Evolutionary conservation across 1,140 invertebrate genomes (phyloP).

Genomic region (Chlorops oryzae): DNA sequence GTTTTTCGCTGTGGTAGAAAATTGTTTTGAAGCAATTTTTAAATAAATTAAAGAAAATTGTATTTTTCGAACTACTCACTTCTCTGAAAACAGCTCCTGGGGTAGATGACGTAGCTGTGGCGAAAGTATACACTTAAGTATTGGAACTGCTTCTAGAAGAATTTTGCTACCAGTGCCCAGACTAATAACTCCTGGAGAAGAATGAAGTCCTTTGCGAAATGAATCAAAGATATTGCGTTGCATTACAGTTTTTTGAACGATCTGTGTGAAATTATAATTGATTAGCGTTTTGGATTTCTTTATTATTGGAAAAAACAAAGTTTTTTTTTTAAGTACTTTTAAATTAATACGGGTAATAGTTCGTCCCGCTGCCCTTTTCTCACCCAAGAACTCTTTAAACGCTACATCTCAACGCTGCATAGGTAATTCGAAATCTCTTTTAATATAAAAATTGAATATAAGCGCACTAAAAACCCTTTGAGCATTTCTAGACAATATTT

Average conservation of each 20-base stretch:
- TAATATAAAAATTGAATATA: no score
- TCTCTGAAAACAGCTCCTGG: constrained; percentile 43
- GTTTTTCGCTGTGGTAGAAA: constrained; percentile 59
- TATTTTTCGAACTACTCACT: constrained; percentile 14
- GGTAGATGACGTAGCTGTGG: constrained; percentile 73
- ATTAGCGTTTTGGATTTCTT: no score
- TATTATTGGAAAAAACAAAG: no score
- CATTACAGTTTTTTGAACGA: constrained; percentile 52
- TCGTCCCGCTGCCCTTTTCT: no score
- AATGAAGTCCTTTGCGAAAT: constrained; percentile 60
- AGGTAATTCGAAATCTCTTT: no score
- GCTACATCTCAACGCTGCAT: no score
- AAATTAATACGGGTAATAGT: not conserved
- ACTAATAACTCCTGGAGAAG: constrained; percentile 54
- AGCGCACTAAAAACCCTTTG: no score
- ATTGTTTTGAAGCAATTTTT: no score
- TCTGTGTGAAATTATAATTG: constrained; percentile 55
- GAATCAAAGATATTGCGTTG: constrained; percentile 56
- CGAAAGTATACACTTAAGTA: constrained; percentile 67
- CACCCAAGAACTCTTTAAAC: no score
- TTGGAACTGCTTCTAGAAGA: constrained; percentile 66
- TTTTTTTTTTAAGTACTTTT: not conserved
- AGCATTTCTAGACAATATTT: no score
- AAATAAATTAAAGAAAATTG: no score
- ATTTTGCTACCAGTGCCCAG: constrained; percentile 54